These are phyloP conservation scores for Anoplius nigerrimus DNA, from an alignment of 2,888 invertebrate species.

Conservation along the genomic window DNA sequence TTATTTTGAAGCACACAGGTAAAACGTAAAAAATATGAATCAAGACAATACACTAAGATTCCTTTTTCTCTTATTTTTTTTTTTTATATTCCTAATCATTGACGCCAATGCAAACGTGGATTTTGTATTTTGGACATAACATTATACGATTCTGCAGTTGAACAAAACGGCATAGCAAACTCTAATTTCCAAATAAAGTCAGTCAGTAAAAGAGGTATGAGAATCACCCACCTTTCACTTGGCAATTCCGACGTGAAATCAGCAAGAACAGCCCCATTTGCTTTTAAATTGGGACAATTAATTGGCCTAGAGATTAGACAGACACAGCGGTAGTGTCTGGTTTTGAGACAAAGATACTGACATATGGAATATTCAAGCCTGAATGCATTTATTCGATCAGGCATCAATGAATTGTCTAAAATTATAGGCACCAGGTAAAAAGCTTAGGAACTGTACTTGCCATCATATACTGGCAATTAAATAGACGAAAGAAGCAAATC, in stretches of 20 bases:
- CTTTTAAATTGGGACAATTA: slow-evolving; percentile 59
- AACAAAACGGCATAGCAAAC: slow-evolving; percentile 12
- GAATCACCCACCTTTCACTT: slow-evolving; percentile 67
- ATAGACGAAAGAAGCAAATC: slow-evolving; percentile 10
- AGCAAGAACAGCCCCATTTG: slow-evolving; percentile 61
- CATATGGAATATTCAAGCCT: slow-evolving; percentile 70
- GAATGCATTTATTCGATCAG: slow-evolving; percentile 65
- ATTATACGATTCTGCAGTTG: neutral
- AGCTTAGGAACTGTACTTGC: slow-evolving; percentile 20
- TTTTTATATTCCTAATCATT: slow-evolving; percentile 7
- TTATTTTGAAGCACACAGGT: no score
- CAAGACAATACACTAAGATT: neutral
- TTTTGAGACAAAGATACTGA: slow-evolving; percentile 69
- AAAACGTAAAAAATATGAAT: no score
- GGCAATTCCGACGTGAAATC: slow-evolving; percentile 64
- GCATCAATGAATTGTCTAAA: slow-evolving; percentile 49
- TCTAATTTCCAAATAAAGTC: slow-evolving; percentile 40
- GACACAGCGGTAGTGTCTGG: slow-evolving; percentile 70
- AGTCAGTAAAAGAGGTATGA: slow-evolving; percentile 50
- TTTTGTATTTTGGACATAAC: neutral
- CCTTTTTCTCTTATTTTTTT: slow-evolving; percentile 15
- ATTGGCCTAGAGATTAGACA: slow-evolving; percentile 70
- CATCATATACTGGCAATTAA: slow-evolving; percentile 4
- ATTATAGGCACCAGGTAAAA: slow-evolving; percentile 53
- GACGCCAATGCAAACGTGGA: neutral